Conservation (phyloP, 2,113 vertebrate species). For the Eretmodus cyanostictus region DNA sequence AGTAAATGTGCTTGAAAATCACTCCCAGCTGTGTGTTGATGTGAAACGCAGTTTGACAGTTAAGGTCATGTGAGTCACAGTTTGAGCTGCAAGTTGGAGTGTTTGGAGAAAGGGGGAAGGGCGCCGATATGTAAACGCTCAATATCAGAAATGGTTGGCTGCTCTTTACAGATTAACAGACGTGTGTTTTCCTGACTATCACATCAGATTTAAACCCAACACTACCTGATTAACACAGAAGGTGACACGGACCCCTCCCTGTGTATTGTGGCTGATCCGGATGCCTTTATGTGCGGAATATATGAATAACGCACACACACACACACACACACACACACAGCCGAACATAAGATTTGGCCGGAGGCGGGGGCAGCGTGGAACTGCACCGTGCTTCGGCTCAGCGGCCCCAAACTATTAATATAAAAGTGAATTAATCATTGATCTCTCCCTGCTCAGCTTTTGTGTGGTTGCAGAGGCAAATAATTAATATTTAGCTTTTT, state of each 20-base stretch:
- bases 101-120: not conserved
- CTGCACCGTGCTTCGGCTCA: not conserved
- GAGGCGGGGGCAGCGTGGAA: not conserved
- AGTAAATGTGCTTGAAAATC: not conserved
- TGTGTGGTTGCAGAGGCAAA: not conserved
- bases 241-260: not conserved
- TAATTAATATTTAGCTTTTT: not conserved
- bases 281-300: not conserved
- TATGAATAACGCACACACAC: not conserved
- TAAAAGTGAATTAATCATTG: not conserved
- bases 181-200: not conserved
- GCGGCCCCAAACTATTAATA: not conserved
- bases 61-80: conserved; percentile 18
- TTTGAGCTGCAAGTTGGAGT: not conserved
- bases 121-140: not conserved
- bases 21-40: conserved; percentile 33
- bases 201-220: not conserved
- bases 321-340: not conserved
- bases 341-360: not conserved
- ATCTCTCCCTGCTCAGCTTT: not conserved
- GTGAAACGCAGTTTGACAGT: conserved; percentile 32
- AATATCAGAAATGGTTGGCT: not conserved
- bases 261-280: not conserved
- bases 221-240: not conserved
- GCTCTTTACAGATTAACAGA: not conserved